Percentiles rank a stretch among this genome's conserved stretches.
Conservation (phyloP, 2,888 invertebrate genomes). For the Xestia xanthographa region DNA sequence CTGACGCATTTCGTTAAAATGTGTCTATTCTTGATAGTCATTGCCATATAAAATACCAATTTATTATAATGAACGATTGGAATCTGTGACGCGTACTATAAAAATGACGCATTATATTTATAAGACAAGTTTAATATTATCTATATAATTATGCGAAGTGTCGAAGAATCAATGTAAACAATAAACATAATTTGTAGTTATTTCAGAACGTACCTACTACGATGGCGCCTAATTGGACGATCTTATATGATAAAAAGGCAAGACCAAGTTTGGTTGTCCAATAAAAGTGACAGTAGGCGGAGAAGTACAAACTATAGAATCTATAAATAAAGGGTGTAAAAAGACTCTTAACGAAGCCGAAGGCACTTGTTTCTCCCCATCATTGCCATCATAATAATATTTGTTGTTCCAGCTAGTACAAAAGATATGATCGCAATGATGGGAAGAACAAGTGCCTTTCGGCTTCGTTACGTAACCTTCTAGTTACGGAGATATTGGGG, state of each 20-base stretch:
- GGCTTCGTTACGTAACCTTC: too few species aligned
- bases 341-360: too few species aligned
- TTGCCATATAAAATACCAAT: neutral
- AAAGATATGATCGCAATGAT: too few species aligned
- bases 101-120: neutral
- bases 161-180: slow-evolving; percentile 44
- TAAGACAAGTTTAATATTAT: slow-evolving; percentile 11
- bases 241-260: slow-evolving; percentile 1
- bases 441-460: too few species aligned
- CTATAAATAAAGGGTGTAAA: too few species aligned
- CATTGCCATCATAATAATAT: too few species aligned
- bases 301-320: too few species aligned
- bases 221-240: slow-evolving; percentile 32
- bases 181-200: slow-evolving; percentile 24
- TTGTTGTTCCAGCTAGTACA: too few species aligned
- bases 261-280: too few species aligned
- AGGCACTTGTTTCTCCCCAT: too few species aligned
- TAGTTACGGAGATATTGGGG: too few species aligned
- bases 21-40: neutral
- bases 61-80: neutral
- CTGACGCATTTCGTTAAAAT: neutral
- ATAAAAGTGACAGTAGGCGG: too few species aligned
- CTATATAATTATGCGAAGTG: slow-evolving; percentile 33
- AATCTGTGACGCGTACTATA: slow-evolving; percentile 2
- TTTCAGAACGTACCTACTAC: neutral